A percentile compares a stretch with the other conserved stretches of the same genome.
Evolutionary conservation across 1,140 invertebrate species (phyloP).

Genomic region (Spodoptera frugiperda): DNA sequence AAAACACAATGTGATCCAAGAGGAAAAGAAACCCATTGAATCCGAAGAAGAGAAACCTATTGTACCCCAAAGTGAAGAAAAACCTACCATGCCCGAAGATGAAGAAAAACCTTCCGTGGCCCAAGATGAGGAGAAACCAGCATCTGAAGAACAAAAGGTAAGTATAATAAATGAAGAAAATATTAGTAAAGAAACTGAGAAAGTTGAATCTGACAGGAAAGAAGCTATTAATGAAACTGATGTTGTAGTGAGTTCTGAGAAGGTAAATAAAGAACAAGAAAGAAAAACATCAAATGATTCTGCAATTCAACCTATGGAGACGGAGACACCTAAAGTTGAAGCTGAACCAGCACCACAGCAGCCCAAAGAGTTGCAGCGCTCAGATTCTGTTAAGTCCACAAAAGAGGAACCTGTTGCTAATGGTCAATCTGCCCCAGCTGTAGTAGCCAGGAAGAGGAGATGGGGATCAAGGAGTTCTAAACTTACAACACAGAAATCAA

Average conservation of each 20-base stretch:
- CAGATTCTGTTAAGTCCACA: constrained; percentile 54
- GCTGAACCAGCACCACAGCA: constrained; percentile 43
- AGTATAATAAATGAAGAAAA: constrained; percentile 74
- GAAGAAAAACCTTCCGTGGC: constrained; percentile 41
- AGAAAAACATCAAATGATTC: constrained; percentile 48
- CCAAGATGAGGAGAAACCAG: constrained; percentile 15
- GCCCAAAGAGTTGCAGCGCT: constrained; percentile 51
- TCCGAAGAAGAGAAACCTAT: constrained; percentile 38
- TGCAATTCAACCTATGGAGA: constrained; percentile 40
- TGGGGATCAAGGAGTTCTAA: constrained; percentile 81
- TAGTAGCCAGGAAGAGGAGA: constrained; percentile 76
- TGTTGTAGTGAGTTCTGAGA: constrained; percentile 77
- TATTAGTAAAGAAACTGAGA: constrained; percentile 64
- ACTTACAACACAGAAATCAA: constrained; percentile 81
- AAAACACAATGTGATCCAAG: constrained; percentile 42
- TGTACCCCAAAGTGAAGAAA: constrained; percentile 11
- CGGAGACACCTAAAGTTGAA: constrained; percentile 45
- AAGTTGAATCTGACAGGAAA: constrained; percentile 58
- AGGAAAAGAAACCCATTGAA: background rate
- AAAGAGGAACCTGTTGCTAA: constrained; percentile 62
- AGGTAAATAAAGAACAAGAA: constrained; percentile 54
- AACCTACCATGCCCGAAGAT: background rate
- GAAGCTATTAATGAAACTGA: constrained; percentile 76
- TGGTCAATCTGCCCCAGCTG: constrained; percentile 64
- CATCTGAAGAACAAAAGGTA: constrained; percentile 68